Evolutionary conservation across 2,113 vertebrate species (phyloP), one percentile per base, ranked within the genome.

Genomic region (Nerophis lumbriciformis): DNA sequence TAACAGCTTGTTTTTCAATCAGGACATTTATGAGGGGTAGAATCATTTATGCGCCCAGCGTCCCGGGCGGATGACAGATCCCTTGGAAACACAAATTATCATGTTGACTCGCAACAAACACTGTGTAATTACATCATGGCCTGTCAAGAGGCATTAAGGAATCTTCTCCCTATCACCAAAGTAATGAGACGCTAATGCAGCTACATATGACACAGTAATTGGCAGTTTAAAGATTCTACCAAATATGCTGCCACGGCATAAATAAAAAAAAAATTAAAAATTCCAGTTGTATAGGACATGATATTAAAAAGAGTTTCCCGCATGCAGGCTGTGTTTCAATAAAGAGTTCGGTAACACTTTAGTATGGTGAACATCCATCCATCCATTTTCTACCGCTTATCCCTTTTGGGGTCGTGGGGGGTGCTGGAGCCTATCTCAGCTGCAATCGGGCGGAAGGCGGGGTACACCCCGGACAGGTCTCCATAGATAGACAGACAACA

Each of bases 21-120:
- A 83, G 86, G 79, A 81, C 84, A 78, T 81, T 85, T 86, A 83
- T 83, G 82, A 83, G 81, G 74, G 81, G 76, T 79, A 84, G 82
- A 83, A 85, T 88, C 84, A 81, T 86, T 88, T 86, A 85, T 83
- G 81, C 71, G 61, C 72, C 79, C 65, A 38, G 79, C 78, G 63
- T 86, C 82, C 74, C 66, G 68, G 72, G 81, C 71, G 64, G 73
- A 72, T 82, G 84, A 85, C 84, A 82, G 80, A 84, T 85, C 83
- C 78, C 80, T 83, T 48, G 74, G 79, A 83, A 86, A 82, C 87
- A 82, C 78, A 81, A 88, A 88, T 86, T 82, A 85, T 86, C 80
- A 71, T 83, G 82, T 87, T 85, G 85, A 87, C 83, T 88, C 49
- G 80, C 82, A 87, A 87, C 85, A 87, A 86, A 88, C 81, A 85